Evolutionary conservation across 1,140 invertebrate genomes (phyloP).

Genomic region (Lanistes nyassanus): DNA sequence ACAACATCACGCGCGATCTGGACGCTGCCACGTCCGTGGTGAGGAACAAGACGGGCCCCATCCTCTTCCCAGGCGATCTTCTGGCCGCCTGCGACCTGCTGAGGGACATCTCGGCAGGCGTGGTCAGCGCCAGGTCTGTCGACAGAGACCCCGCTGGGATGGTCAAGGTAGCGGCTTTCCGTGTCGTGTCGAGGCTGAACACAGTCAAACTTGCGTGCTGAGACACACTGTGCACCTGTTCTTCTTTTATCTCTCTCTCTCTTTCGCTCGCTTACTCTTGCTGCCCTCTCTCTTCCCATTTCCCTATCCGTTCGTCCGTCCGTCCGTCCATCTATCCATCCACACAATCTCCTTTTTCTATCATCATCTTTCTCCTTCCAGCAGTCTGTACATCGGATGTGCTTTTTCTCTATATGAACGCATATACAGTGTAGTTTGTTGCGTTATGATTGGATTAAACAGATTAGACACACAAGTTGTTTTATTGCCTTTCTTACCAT

Average conservation of each 20-base stretch:
- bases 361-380: no score
- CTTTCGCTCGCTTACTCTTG: background rate
- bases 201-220: background rate
- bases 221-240: background rate
- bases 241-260: background rate
- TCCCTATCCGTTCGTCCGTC: background rate
- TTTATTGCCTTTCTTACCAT: no score
- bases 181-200: no score
- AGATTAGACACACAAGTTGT: no score
- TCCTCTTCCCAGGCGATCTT: conserved; percentile 14
- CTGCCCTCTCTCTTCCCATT: background rate
- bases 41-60: conserved; percentile 9
- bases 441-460: no score
- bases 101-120: conserved; percentile 7
- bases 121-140: conserved; percentile 1
- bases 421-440: no score
- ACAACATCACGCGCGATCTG: conserved; percentile 24
- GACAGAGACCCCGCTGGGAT: conserved; percentile 3
- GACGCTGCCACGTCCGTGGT: conserved; percentile 15
- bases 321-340: no score
- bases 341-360: no score
- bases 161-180: background rate
- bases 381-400: no score
- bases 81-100: conserved; percentile 8
- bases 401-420: no score